These are phyloP conservation scores for Empis livida DNA, from an alignment of 2,888 invertebrate genomes.

Conservation along the genomic window DNA sequence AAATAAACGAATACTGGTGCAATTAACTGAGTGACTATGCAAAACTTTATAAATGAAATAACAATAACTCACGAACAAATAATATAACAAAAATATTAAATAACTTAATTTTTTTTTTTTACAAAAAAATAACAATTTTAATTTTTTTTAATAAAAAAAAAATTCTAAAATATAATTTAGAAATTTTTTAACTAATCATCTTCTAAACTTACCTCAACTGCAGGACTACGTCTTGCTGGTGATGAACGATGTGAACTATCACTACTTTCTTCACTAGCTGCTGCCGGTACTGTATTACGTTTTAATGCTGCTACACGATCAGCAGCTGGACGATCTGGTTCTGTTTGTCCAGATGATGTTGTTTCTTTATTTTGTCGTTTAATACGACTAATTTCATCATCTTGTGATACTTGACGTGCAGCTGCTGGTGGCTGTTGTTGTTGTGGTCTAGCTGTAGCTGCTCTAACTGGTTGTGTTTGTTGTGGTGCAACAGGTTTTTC, in stretches of 20 bases:
- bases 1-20: too few relatives aligned
- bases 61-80: too few relatives aligned
- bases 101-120: not conserved
- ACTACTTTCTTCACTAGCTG: slow-evolving; percentile 41
- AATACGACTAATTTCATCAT: slow-evolving; percentile 76
- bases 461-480: slow-evolving; percentile 39
- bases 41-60: too few relatives aligned
- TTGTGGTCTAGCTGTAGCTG: slow-evolving; percentile 38
- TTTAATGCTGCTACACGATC: slow-evolving; percentile 40
- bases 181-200: slow-evolving; percentile 10
- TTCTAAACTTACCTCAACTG: slow-evolving; percentile 60
- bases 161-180: slow-evolving; percentile 1
- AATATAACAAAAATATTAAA: not conserved
- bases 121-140: slow-evolving; percentile 1
- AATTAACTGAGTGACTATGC: too few relatives aligned
- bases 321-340: slow-evolving; percentile 38
- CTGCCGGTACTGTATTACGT: slow-evolving; percentile 24
- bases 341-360: slow-evolving; percentile 38
- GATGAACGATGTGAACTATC: slow-evolving; percentile 44
- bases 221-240: slow-evolving; percentile 53
- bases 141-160: slow-evolving; percentile 24
- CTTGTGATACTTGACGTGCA: slow-evolving; percentile 71
- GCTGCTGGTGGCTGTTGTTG: slow-evolving; percentile 45
- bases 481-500: slow-evolving; percentile 49
- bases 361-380: slow-evolving; percentile 76